These are phyloP conservation scores for Crotalus tigris DNA, from an alignment of 2,113 vertebrate genomes.

Conservation along the genomic window DNA sequence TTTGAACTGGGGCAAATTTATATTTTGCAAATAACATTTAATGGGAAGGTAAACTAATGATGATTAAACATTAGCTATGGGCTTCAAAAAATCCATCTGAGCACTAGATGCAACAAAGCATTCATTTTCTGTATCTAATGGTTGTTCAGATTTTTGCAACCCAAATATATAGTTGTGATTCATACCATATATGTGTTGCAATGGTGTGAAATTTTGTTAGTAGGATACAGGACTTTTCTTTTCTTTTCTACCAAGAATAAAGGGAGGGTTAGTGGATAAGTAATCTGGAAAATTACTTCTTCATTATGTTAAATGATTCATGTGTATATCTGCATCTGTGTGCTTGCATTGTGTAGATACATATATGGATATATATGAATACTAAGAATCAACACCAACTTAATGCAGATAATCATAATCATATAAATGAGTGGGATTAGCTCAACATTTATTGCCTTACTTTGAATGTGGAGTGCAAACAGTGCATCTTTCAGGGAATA, in stretches of 20 bases:
- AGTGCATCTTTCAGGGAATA: not conserved
- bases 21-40: not conserved
- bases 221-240: not conserved
- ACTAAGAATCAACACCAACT: not conserved
- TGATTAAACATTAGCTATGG: not conserved
- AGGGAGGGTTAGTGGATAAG: not conserved
- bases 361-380: not conserved
- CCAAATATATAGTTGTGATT: not conserved
- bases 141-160: not conserved
- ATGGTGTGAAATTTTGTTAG: not conserved
- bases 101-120: not conserved
- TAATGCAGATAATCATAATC: not conserved
- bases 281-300: not conserved
- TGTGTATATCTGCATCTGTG: not conserved
- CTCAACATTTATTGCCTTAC: not conserved
- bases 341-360: not conserved
- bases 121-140: not conserved
- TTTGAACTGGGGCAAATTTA: not conserved
- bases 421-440: not conserved
- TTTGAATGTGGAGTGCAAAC: not conserved
- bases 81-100: not conserved
- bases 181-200: not conserved
- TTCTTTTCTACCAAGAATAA: not conserved
- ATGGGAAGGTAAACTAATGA: not conserved
- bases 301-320: not conserved